These are phyloP conservation scores for Tapirus indicus DNA, from an alignment of 2,797 vertebrate species.

Conservation along the genomic window DNA sequence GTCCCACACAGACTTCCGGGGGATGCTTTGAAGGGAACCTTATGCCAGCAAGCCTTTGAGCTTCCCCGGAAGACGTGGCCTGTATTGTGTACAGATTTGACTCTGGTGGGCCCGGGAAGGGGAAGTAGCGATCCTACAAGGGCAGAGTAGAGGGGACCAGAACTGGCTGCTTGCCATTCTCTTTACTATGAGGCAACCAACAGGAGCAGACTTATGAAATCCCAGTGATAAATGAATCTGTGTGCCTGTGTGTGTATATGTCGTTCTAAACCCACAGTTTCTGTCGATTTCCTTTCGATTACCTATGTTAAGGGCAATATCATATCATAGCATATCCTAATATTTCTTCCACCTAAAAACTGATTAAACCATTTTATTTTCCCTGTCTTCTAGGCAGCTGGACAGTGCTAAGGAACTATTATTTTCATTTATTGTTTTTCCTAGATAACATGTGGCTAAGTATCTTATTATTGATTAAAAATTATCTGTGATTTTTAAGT, in stretches of 20 bases:
- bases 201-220: background rate
- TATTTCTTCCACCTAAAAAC: background rate
- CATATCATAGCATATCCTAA: background rate
- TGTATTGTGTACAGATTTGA: slow-evolving; percentile 93
- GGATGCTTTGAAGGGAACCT: slow-evolving; percentile 92
- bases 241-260: background rate
- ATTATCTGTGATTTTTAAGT: slow-evolving; percentile 21
- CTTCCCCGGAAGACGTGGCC: slow-evolving; percentile 88
- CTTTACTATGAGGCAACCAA: background rate
- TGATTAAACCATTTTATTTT: background rate
- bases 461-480: slow-evolving; percentile 52
- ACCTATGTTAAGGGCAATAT: background rate
- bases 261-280: background rate
- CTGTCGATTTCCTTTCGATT: background rate
- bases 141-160: slow-evolving; percentile 76
- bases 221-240: background rate
- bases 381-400: background rate
- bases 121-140: slow-evolving; percentile 88
- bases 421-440: slow-evolving; percentile 37
- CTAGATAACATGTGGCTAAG: background rate
- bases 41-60: slow-evolving; percentile 85
- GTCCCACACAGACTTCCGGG: slow-evolving; percentile 95
- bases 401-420: background rate
- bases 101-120: slow-evolving; percentile 87
- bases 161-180: slow-evolving; percentile 79